Base-by-base conservation (phyloP, 2,113 vertebrate genomes). In the Petaurus breviceps region DNA sequence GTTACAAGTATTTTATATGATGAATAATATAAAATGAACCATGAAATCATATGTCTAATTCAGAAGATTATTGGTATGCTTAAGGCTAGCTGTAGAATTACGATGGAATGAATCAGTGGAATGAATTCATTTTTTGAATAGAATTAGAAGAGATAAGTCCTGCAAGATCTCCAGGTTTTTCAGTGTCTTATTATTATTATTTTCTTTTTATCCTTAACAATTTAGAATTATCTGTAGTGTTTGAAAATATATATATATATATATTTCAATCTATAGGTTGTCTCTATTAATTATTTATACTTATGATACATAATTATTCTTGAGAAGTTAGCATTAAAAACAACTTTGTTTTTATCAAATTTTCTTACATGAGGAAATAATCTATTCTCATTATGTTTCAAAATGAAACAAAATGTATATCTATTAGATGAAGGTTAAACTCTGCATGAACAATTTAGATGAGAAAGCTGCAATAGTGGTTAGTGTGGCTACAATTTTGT, bases 191-290 rank as follows among this genome's bases (percentile, higher is more conserved):
- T 52, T 52, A 51, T 51, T 52, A 55, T 55, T 55, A 51, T 55
- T 55, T 14, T 55, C 3, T 25, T 55, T 55, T 55, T 94, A 97
- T 52, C 91, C 68, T 24, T 26, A 9, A 91, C 25, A 89, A 95
- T 96, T 97, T 97, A 97, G 92, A 98, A 97, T 98, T 98, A 97
- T 98, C 97, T 97, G 92, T 93, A 92, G 92, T 91, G 96, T 52
- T 52, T 52, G 3, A 51, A 52, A 52, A 52, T 52, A 52, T 3
- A 52, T 54, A 97, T n/a, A n/a, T n/a, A n/a, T n/a, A n/a, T n/a
- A n/a, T n/a, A n/a, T 98, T 98, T 95, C 97, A 97, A 89, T 0
- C 26, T 96, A 92, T 49, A 92, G 47, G 97, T 98, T 54, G 96
- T 91, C 94, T 98, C 52, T 95, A 10, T 97, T 90, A 93, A 49